Base-by-base conservation (phyloP, 2,113 vertebrate genomes). In the Glaucomys volans region DNA sequence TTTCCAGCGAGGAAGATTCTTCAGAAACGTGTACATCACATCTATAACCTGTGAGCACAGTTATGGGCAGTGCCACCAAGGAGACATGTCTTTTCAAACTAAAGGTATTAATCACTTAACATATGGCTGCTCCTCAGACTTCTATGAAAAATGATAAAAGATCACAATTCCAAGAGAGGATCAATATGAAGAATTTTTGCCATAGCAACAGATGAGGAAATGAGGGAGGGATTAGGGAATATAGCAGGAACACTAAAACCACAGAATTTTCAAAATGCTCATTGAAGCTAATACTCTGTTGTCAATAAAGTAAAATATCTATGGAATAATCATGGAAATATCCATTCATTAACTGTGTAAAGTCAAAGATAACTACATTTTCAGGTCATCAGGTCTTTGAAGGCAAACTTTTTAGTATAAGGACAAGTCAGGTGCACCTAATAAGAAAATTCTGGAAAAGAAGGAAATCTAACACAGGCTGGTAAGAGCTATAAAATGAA, bases 71-170 rank as follows among this genome's bases (percentile, higher is more conserved):
- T 24, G 13, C 35, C 54, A 77, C 24, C n/a, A 84, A 57, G 12
- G 50, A 95, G 42, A 67, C 26, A 87, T 77, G 81, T 95, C 44
- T 90, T 82, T n/a, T 88, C 69, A 95, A 92, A 90, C 37, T 90
- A 90, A 92, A 57, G 22, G 22, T 81, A 35, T 67, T 90, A 57
- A 57, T 81, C 74, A 66, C 37, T 74, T 76, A 90, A 74, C 77
- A 85, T 59, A 85, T 64, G 81, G 54, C 22, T 67, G 80, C 32
- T 87, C 66, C 72, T 95, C 28, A 91, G 76, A 32, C n/a, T 66
- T 88, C 40, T 81, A 8, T 26, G 32, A 94, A 95, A 90, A 74
- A 67, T 74, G 47, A 92, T 40, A 67, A 79, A 80, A 77, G 66
- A 20, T 84, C 67, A 97, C 18, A 95, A 71, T 47, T 4, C 42